phyloP scores from a whole-genome alignment of 1,140 invertebrate genomes.

The Bombyx mandarina region DNA sequence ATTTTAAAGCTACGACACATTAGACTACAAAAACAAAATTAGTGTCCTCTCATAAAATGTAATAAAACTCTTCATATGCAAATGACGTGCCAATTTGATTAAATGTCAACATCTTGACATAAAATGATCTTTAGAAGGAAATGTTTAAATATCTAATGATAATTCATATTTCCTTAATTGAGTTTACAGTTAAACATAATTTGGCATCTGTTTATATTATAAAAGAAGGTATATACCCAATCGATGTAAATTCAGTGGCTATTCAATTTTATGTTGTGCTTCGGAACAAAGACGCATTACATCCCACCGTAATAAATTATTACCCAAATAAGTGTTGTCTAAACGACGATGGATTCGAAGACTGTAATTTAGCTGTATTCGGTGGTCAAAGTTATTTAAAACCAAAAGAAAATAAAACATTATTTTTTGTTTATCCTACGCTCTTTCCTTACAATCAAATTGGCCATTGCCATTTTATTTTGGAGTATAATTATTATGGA shows the following conservation, averaged over 20 bases:
- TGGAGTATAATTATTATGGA: conserved; percentile 26
- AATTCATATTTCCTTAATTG: too few species aligned
- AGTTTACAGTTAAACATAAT: too few species aligned
- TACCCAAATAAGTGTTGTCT: conserved; percentile 35
- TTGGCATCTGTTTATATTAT: conserved; percentile 23
- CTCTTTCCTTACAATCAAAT: conserved; percentile 36
- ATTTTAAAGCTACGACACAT: too few species aligned
- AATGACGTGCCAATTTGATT: too few species aligned
- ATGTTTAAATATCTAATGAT: too few species aligned
- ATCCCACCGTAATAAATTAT: conserved; percentile 23
- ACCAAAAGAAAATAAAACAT: conserved; percentile 29
- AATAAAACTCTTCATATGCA: too few species aligned
- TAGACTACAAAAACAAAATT: too few species aligned
- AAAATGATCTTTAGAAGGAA: too few species aligned
- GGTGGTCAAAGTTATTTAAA: conserved; percentile 15
- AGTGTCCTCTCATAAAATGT: too few species aligned
- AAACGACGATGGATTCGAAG: conserved; percentile 18
- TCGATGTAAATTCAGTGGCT: conserved; percentile 33
- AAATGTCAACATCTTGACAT: too few species aligned
- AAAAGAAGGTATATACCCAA: conserved; percentile 38
- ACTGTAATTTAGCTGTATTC: conserved; percentile 27
- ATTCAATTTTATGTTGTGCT: conserved; percentile 43
- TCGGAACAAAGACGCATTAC: conserved; percentile 27
- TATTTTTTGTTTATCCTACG: conserved; percentile 31
- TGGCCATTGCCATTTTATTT: conserved; percentile 32